These are phyloP conservation scores for Drosophila pectinifera DNA, from an alignment of 1,140 invertebrate species.

Conservation along the genomic window DNA sequence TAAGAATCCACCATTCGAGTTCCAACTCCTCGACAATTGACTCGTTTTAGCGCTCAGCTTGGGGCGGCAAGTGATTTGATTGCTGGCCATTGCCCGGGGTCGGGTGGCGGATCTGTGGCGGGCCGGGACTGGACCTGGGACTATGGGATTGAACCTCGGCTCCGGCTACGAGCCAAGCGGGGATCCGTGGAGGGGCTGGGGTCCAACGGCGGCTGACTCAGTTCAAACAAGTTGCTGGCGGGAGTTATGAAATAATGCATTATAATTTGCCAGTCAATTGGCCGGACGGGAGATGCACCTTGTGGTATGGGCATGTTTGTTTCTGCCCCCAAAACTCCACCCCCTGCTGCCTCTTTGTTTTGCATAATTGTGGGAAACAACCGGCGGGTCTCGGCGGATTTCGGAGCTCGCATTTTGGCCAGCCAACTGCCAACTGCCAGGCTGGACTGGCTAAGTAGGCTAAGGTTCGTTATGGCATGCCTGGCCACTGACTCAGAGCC, in stretches of 20 bases:
- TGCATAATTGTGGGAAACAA: conserved; percentile 83
- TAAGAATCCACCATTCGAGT: conserved; percentile 30
- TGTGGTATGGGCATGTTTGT: conserved; percentile 74
- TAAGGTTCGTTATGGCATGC: conserved; percentile 80
- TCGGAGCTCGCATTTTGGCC: conserved; percentile 17
- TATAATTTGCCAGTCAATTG: conserved; percentile 79
- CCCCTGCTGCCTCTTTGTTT: conserved; percentile 54
- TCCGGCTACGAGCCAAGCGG: background rate
- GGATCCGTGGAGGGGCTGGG: background rate
- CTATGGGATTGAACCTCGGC: conserved; percentile 2
- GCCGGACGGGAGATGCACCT: conserved; percentile 72
- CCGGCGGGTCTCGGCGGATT: conserved; percentile 60
- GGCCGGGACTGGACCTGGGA: conserved; percentile 22
- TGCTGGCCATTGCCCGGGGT: conserved; percentile 56
- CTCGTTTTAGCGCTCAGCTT: conserved; percentile 52
- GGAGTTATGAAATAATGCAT: conserved; percentile 84
- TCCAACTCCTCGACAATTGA: conserved; percentile 1
- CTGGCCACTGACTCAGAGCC: conserved; percentile 66
- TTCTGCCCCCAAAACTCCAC: conserved; percentile 41
- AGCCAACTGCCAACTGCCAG: background rate
- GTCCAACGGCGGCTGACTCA: conserved; percentile 50
- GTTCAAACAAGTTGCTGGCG: conserved; percentile 81
- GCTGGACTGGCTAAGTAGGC: conserved; percentile 68
- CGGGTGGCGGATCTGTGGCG: conserved; percentile 36
- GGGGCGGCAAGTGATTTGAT: conserved; percentile 79